phyloP scores from a whole-genome alignment of 2,888 invertebrate genomes.

The Mesoligia furuncula region DNA sequence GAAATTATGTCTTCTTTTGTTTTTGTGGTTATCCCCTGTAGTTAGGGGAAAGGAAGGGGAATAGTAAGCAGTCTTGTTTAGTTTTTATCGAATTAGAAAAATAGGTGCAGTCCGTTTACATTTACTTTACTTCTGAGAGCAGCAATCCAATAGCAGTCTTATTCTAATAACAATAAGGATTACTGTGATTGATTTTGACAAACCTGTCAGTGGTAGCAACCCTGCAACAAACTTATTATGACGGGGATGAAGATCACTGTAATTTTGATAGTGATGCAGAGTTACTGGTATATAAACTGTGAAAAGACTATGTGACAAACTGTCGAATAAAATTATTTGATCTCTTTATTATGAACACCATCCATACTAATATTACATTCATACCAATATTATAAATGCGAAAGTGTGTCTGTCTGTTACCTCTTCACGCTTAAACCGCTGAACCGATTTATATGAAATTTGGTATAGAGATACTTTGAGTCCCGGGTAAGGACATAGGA shows the following conservation, averaged over 20 bases:
- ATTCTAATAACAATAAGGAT: neutral
- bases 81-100: slow-evolving; percentile 1
- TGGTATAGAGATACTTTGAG: too few relatives aligned
- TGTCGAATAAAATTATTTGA: too few relatives aligned
- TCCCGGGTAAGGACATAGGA: too few relatives aligned
- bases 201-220: neutral
- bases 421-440: too few relatives aligned
- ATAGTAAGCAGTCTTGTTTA: slow-evolving; percentile 1
- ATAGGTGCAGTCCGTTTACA: neutral
- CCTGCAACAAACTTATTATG: neutral
- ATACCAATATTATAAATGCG: too few relatives aligned
- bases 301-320: neutral
- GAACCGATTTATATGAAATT: too few relatives aligned
- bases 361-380: too few relatives aligned
- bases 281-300: neutral
- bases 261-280: neutral
- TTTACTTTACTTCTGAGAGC: neutral
- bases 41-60: neutral
- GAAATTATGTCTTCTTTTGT: slow-evolving; percentile 23
- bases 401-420: too few relatives aligned
- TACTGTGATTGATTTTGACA: neutral
- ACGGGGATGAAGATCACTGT: neutral
- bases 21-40: slow-evolving; percentile 15
- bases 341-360: too few relatives aligned
- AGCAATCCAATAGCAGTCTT: neutral